Base-by-base conservation (phyloP, 2,113 vertebrate species). In the Lipotes vexillifer region DNA sequence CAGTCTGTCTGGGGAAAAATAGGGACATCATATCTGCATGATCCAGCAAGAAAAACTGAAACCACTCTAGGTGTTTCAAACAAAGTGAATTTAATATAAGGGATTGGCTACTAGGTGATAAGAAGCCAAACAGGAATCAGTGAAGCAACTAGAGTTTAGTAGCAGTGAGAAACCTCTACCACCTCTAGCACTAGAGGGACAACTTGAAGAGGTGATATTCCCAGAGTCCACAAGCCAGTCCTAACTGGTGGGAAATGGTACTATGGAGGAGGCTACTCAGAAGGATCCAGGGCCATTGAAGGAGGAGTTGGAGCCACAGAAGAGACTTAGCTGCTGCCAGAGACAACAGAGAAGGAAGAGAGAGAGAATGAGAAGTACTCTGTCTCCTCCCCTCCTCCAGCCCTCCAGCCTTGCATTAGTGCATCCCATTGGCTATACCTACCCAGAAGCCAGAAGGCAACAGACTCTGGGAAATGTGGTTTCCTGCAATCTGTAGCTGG, bases 11-110 rank as follows among this genome's bases (percentile, higher is more conserved):
- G 18, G 36, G 65, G 36, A 0, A 13, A 86, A 90, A 74, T 1
- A 86, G 6, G 11, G 21, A 41, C 33, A 69, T 95, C 29, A 27
- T 68, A 93, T n/a, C 74, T 95, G 33, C 33, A 82, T 20, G n/a
- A 96, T 33, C 33, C 55, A 92, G 31, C 33, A 69, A 90, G 68
- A 75, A 94, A 90, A 93, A 69, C 4, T 14, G 72, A 90, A 91
- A 81, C n/a, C 25, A 85, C 12, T 61, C n/a, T 31, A 87, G 52
- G 36, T 69, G 29, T 89, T 80, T 95, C 38, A 59, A 65, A 92
- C n/a, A 61, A 88, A 77, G 10, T 69, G 55, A 87, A 86, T 82
- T 93, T 89, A 92, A 78, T 63, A 31, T 9, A 69, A 33, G 57
- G 33, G 85, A 55, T 4, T 85, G 65, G 38, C 57, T 61, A 14